Percentiles rank a stretch among this genome's conserved stretches.
phyloP scores from a whole-genome alignment of 1,140 invertebrate species.

The Pseudomyrmex cubaensis region DNA sequence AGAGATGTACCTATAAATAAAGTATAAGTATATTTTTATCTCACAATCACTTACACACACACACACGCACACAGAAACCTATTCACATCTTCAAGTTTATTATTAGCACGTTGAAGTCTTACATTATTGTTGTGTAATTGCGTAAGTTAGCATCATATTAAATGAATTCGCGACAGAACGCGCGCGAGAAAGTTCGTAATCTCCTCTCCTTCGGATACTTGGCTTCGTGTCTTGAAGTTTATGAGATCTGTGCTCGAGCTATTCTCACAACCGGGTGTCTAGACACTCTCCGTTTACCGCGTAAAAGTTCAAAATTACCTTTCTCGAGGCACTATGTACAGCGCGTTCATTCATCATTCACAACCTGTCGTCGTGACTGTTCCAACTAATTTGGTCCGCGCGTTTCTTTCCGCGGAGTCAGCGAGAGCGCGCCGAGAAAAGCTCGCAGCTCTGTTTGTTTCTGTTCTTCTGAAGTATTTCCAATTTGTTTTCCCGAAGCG shows the following conservation, averaged over 20 bases:
- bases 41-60: neutral
- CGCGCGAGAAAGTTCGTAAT: slow-evolving; percentile 14
- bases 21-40: neutral
- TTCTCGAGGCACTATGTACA: slow-evolving; percentile 47
- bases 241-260: slow-evolving; percentile 39
- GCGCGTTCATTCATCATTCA: slow-evolving; percentile 57
- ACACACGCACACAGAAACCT: neutral
- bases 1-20: neutral
- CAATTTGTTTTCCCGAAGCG: slow-evolving; percentile 51
- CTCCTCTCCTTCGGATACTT: slow-evolving; percentile 3
- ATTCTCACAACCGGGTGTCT: slow-evolving; percentile 40
- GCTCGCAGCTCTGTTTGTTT: slow-evolving; percentile 23
- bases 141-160: slow-evolving; percentile 38
- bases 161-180: slow-evolving; percentile 12
- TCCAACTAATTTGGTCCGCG: slow-evolving; percentile 57
- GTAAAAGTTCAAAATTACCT: slow-evolving; percentile 58
- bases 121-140: slow-evolving; percentile 34
- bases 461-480: slow-evolving; percentile 30
- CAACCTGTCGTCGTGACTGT: slow-evolving; percentile 59
- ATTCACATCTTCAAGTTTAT: neutral
- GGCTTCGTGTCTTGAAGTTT: slow-evolving; percentile 27
- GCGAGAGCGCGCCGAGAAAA: slow-evolving; percentile 22
- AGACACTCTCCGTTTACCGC: slow-evolving; percentile 36
- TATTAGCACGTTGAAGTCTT: slow-evolving; percentile 4
- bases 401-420: slow-evolving; percentile 53